Evolutionary conservation across 1,140 invertebrate species (phyloP), one percentile per base, ranked within the genome.

Genomic region (Panagrolaimus sp.): DNA sequence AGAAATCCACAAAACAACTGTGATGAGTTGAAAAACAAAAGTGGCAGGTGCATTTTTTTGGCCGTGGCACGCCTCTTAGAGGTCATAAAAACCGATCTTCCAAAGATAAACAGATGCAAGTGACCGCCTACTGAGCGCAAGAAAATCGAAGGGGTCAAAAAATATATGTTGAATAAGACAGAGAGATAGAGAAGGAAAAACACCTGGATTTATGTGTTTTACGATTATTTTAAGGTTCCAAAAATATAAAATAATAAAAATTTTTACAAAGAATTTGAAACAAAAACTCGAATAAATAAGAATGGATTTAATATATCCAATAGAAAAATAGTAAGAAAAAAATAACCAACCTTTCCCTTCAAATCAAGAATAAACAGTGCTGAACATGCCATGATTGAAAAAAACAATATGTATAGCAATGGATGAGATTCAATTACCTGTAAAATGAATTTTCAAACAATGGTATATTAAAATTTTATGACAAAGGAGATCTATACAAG

Each of bases 311-410:
- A 38, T 38, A 38, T 38, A 4, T 38, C 7, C 7, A 7, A 38
- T 38, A 38, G 32, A 4, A 38, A 7, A 38, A 38, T 38, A n/a
- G n/a, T n/a, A 7, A 4, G 32, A 4, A 70, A 52, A 69, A 32
- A 9, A 28, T 8, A 44, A 68, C 71, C 72, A 78, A 86, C 86
- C 80, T 86, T 86, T 63, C 86, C 86, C 72, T 86, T 86, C 32
- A 85, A 77, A 77, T 86, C 86, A 58, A 86, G 75, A 55, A 86
- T 80, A 74, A 85, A 86, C 28, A 86, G 83, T 26, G 85, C 85
- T 63, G 85, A 86, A 8, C 84, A 83, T 26, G 86, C 85, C 86
- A 86, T 86, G 43, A 21, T 17, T 63, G 45, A 38, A 5, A 38
- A 38, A 38, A n/a, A n/a, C n/a, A n/a, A n/a, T n/a, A n/a, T 38